Evolutionary conservation across 2,113 vertebrate species (phyloP).

Genomic region (Murina feae): DNA sequence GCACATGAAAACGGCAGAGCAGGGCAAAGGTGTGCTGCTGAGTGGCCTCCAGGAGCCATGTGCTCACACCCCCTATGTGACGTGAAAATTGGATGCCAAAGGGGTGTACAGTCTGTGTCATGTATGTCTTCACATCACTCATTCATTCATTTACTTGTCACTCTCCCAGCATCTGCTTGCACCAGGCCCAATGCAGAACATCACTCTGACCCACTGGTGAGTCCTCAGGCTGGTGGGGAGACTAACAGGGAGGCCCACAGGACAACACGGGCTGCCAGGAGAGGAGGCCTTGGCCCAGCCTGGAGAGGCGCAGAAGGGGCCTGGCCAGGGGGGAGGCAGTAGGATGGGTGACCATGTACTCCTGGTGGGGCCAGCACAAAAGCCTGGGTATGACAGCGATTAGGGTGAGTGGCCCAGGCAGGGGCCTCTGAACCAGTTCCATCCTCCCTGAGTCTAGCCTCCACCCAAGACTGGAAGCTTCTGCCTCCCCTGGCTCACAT

Average conservation of each 20-base stretch:
- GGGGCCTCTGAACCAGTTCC: neutral
- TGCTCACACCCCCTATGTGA: no score
- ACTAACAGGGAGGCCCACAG: neutral
- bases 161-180: neutral
- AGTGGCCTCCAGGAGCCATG: neutral
- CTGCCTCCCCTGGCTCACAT: neutral
- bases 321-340: neutral
- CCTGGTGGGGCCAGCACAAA: neutral
- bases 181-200: neutral
- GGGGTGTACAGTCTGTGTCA: neutral
- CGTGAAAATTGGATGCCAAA: neutral
- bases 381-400: neutral
- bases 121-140: neutral
- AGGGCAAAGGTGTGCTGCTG: neutral
- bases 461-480: neutral
- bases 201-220: neutral
- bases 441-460: neutral
- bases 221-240: neutral
- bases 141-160: neutral
- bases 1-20: no score
- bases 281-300: no score
- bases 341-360: neutral
- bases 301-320: no score
- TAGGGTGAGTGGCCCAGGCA: no score
- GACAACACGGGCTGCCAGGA: fast-evolving